A percentile compares a stretch with the other conserved stretches of the same genome.
Conservation (phyloP, 1,140 invertebrate genomes). For the Heliothis virescens region DNA sequence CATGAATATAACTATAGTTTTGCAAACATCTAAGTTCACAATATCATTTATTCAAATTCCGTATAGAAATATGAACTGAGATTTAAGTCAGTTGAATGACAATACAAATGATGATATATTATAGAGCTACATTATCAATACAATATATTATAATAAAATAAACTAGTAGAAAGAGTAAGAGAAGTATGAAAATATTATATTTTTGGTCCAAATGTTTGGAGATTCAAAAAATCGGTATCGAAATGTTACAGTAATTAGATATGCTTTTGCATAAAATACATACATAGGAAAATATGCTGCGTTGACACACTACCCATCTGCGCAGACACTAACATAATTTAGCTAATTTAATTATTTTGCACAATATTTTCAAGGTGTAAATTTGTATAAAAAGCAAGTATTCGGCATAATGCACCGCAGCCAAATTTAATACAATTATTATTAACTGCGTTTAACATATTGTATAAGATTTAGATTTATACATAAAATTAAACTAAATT, state of each 20-base stretch:
- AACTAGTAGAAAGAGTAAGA: slow-evolving; percentile 18
- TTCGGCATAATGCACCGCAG: not conserved
- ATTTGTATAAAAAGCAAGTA: not conserved
- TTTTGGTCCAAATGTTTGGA: slow-evolving; percentile 37
- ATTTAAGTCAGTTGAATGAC: slow-evolving; percentile 5
- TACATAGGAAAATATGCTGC: slow-evolving; percentile 31
- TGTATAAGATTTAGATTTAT: not conserved
- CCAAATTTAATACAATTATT: not conserved
- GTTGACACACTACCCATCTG: not conserved
- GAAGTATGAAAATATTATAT: slow-evolving; percentile 36
- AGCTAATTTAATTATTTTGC: not conserved
- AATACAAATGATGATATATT: slow-evolving; percentile 8
- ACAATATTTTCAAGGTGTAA: not conserved
- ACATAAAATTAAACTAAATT: not conserved
- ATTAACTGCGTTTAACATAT: too few species aligned
- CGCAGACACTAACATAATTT: not conserved
- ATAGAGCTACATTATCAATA: not conserved
- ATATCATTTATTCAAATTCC: not conserved
- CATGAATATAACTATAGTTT: not conserved
- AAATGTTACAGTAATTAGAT: slow-evolving; percentile 33
- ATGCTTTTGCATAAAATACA: slow-evolving; percentile 35
- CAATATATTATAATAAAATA: slow-evolving; percentile 6
- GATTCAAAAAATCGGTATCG: slow-evolving; percentile 30
- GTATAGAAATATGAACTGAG: not conserved
- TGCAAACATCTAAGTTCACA: not conserved